phyloP scores from a whole-genome alignment of 2,888 invertebrate genomes.

The Kryphioiulus occultus region DNA sequence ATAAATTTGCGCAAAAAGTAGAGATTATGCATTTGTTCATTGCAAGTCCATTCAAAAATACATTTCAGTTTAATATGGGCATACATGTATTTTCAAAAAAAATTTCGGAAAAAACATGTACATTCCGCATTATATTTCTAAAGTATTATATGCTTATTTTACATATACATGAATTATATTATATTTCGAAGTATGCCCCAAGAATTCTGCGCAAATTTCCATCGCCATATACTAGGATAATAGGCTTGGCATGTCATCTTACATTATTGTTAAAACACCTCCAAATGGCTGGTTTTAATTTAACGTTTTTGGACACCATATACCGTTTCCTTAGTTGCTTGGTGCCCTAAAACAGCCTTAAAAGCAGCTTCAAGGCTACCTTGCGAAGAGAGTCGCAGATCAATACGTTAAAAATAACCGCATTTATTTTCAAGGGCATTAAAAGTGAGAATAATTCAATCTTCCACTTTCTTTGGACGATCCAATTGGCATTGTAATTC shows the following conservation, averaged over 20 bases:
- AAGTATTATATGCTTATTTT: no score
- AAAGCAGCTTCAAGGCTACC: not conserved
- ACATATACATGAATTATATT: no score
- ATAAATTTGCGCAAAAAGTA: no score
- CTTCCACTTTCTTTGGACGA: conserved; percentile 17
- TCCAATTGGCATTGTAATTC: conserved; percentile 17
- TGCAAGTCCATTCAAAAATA: no score
- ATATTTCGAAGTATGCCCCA: not conserved
- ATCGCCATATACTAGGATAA: not conserved
- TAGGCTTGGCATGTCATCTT: not conserved
- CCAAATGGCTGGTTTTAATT: not conserved
- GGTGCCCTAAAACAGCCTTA: not conserved
- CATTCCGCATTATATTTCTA: no score
- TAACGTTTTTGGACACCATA: not conserved
- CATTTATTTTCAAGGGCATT: conserved; percentile 9
- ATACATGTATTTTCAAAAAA: no score
- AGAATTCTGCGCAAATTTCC: no score
- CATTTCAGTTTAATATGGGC: no score
- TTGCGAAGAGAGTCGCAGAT: not conserved
- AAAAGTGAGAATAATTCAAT: conserved; percentile 17
- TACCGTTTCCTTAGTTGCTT: not conserved
- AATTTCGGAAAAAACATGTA: no score
- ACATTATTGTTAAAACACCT: not conserved
- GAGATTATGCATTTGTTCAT: no score
- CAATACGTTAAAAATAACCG: conserved; percentile 23